Percentiles rank a stretch among this genome's conserved stretches.
phyloP scores from a whole-genome alignment of 1,140 invertebrate genomes.

The Conus betulinus region DNA sequence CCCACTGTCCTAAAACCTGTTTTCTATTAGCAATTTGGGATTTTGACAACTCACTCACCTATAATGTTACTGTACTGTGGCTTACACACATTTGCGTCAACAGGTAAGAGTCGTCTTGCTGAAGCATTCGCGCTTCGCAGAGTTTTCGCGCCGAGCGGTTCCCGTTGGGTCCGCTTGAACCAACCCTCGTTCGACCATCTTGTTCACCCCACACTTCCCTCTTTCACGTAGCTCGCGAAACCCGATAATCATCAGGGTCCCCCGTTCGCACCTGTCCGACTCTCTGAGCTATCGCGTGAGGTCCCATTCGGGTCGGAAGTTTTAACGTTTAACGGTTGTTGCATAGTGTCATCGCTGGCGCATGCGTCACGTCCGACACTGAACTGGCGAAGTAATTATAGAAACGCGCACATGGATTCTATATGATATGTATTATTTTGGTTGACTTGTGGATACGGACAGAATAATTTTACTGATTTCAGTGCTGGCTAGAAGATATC shows the following conservation, averaged over 20 bases:
- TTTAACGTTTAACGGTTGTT: too few relatives aligned
- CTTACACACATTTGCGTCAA: conserved; percentile 61
- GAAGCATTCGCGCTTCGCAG: conserved; percentile 64
- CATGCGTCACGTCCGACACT: background rate
- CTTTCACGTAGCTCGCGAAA: conserved; percentile 6
- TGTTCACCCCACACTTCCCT: conserved; percentile 1
- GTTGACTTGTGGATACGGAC: background rate
- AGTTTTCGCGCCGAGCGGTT: conserved; percentile 60
- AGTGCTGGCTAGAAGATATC: too few relatives aligned
- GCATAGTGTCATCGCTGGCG: conserved; percentile 45
- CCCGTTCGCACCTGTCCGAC: conserved; percentile 6
- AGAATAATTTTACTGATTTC: background rate
- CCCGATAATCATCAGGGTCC: too few relatives aligned
- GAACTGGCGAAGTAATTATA: too few relatives aligned
- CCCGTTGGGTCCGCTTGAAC: conserved; percentile 45
- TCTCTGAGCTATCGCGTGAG: conserved; percentile 30
- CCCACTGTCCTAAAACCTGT: too few relatives aligned
- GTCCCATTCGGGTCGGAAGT: conserved; percentile 41
- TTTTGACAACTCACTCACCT: conserved; percentile 62
- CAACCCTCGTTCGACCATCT: conserved; percentile 52
- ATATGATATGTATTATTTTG: conserved; percentile 31
- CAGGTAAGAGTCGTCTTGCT: conserved; percentile 63
- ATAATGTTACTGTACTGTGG: conserved; percentile 61
- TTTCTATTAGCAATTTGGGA: too few relatives aligned
- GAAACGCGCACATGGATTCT: too few relatives aligned